A percentile compares a stretch with the other conserved stretches of the same genome.
Conservation (phyloP, 1,140 invertebrate species). For the Sinella curviseta region DNA sequence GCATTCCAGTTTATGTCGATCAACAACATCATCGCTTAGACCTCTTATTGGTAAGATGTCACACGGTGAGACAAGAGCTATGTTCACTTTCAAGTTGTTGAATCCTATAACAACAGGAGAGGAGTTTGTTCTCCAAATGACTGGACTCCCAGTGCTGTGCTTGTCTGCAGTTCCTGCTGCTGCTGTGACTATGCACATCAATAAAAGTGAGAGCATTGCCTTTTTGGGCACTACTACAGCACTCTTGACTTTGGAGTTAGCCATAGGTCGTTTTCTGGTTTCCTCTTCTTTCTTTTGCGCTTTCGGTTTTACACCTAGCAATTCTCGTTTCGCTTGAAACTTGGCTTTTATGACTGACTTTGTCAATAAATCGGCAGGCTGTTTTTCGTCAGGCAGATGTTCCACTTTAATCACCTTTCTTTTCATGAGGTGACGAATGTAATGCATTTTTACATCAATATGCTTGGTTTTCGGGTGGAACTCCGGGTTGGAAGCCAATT, state of each 20-base stretch:
- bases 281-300: too few species aligned
- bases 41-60: slow-evolving; percentile 14
- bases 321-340: slow-evolving; percentile 15
- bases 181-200: background rate
- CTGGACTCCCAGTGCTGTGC: background rate
- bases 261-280: background rate
- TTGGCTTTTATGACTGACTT: slow-evolving; percentile 33
- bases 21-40: background rate
- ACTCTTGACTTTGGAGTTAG: background rate
- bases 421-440: slow-evolving; percentile 38
- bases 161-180: background rate
- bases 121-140: slow-evolving; percentile 32
- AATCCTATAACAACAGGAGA: slow-evolving; percentile 13
- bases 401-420: slow-evolving; percentile 31
- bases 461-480: slow-evolving; percentile 54
- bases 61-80: slow-evolving; percentile 30
- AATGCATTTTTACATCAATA: slow-evolving; percentile 54
- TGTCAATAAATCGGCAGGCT: slow-evolving; percentile 47
- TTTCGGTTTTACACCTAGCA: slow-evolving; percentile 9
- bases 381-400: slow-evolving; percentile 30
- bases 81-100: slow-evolving; percentile 23
- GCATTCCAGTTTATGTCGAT: background rate
- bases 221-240: background rate
- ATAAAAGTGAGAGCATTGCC: background rate
- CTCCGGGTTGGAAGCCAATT: slow-evolving; percentile 53